These are phyloP conservation scores for Invenusta paracnida DNA, from an alignment of 2,888 invertebrate genomes.

Conservation along the genomic window DNA sequence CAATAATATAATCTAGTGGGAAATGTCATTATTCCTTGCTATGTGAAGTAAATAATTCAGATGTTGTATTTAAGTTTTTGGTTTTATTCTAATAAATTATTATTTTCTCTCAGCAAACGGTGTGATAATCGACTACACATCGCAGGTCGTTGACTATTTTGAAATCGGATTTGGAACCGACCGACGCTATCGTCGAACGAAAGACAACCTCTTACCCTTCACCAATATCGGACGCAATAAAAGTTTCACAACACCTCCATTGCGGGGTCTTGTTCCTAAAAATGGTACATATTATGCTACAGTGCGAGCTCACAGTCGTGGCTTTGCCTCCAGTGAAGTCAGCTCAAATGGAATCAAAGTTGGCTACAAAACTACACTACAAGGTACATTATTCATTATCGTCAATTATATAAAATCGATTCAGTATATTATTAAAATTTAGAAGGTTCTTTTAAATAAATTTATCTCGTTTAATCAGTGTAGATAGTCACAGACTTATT, in stretches of 20 bases:
- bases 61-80: too few relatives aligned
- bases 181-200: slow-evolving; percentile 48
- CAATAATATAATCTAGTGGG: too few relatives aligned
- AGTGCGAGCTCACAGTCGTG: slow-evolving; percentile 48
- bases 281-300: slow-evolving; percentile 49
- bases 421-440: too few relatives aligned
- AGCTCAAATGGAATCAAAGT: slow-evolving; percentile 50
- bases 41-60: too few relatives aligned
- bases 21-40: too few relatives aligned
- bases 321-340: slow-evolving; percentile 47
- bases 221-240: slow-evolving; percentile 49
- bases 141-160: slow-evolving; percentile 48
- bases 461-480: too few relatives aligned
- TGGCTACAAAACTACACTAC: slow-evolving; percentile 45
- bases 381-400: too few relatives aligned
- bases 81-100: neutral
- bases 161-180: slow-evolving; percentile 50
- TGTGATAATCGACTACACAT: slow-evolving; percentile 9
- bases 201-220: slow-evolving; percentile 49
- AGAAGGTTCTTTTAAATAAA: too few relatives aligned
- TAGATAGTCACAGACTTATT: too few relatives aligned
- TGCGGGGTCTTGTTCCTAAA: slow-evolving; percentile 46
- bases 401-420: too few relatives aligned
- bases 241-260: slow-evolving; percentile 48
- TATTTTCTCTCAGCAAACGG: slow-evolving; percentile 38